These are phyloP conservation scores for Rotaria magnacalcarata DNA, from an alignment of 2,888 invertebrate genomes.

Conservation along the genomic window DNA sequence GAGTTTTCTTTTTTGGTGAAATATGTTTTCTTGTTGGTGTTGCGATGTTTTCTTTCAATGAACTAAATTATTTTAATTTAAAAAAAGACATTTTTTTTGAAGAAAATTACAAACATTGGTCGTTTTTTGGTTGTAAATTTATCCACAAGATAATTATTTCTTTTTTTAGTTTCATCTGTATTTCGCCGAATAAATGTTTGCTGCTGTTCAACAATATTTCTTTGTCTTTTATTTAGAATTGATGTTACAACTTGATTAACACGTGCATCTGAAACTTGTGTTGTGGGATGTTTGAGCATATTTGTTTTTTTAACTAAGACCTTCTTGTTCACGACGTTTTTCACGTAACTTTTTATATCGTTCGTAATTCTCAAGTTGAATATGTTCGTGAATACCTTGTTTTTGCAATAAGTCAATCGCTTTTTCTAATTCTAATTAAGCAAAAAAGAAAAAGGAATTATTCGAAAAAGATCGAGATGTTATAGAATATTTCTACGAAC, in stretches of 20 bases:
- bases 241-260: not conserved
- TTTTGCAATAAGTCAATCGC: not conserved
- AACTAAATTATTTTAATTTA: not conserved
- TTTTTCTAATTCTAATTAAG: not conserved
- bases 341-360: not conserved
- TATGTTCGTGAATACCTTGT: not conserved
- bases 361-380: not conserved
- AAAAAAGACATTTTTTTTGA: too few relatives aligned
- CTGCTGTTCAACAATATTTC: not conserved
- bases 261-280: not conserved
- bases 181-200: not conserved
- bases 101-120: not conserved
- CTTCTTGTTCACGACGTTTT: slow-evolving; percentile 6
- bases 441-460: not conserved
- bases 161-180: not conserved
- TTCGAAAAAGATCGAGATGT: not conserved
- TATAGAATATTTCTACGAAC: not conserved
- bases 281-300: not conserved
- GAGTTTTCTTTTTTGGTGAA: not conserved
- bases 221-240: not conserved
- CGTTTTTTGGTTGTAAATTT: not conserved
- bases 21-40: not conserved
- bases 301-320: not conserved
- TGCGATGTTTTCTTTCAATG: not conserved
- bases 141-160: not conserved